These are phyloP conservation scores for Portunus trituberculatus DNA, from an alignment of 1,140 invertebrate genomes.

Conservation along the genomic window DNA sequence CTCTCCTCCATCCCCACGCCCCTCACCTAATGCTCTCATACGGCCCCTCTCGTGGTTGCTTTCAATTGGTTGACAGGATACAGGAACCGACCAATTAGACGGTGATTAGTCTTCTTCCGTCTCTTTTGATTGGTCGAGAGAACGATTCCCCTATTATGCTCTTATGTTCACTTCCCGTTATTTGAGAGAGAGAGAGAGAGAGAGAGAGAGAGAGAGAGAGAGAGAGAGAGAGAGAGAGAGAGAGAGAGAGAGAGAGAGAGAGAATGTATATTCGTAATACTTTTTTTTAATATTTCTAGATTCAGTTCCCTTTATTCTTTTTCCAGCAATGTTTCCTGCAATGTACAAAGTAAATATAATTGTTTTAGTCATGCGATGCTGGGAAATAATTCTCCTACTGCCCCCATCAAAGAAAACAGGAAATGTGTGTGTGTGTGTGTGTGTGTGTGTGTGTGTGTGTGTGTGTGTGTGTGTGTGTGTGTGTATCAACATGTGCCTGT, in stretches of 20 bases:
- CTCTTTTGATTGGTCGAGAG: not conserved
- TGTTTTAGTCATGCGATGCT: no score
- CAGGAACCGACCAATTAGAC: not conserved
- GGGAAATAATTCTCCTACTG: no score
- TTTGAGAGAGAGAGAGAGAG: not conserved
- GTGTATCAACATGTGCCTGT: not conserved
- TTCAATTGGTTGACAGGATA: not conserved
- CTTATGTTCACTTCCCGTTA: not conserved
- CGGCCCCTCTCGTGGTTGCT: not conserved
- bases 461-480: conserved; percentile 15
- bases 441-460: not conserved
- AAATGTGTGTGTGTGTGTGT: no score
- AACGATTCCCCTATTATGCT: not conserved
- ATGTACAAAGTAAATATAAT: no score
- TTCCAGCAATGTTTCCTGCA: no score
- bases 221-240: not conserved
- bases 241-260: not conserved
- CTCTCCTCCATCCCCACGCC: not conserved
- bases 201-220: not conserved
- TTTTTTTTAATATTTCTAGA: no score
- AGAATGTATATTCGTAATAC: not conserved
- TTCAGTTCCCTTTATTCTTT: no score
- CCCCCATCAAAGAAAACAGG: no score
- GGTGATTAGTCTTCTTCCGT: not conserved
- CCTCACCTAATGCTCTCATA: not conserved